A percentile compares a stretch with the other conserved stretches of the same genome.
Conservation (phyloP, 2,888 invertebrate species). For the Atherix ibis region DNA sequence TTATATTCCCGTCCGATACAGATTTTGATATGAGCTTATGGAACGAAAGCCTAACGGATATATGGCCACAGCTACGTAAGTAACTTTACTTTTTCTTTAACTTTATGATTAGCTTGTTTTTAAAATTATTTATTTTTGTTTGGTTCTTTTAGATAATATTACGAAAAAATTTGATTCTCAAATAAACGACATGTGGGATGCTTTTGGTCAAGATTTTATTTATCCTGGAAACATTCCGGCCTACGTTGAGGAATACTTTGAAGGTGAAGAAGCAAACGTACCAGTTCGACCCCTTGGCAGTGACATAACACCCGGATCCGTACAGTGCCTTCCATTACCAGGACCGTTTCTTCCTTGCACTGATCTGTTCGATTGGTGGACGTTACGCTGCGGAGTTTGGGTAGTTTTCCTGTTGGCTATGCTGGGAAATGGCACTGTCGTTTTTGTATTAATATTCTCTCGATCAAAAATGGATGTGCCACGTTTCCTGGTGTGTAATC, state of each 20-base stretch:
- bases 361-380: constrained; percentile 97
- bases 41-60: constrained; percentile 62
- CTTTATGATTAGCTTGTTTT: constrained; percentile 2
- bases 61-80: constrained; percentile 74
- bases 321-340: constrained; percentile 68
- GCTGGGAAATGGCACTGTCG: constrained; percentile 90
- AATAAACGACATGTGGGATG: constrained; percentile 53
- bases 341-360: constrained; percentile 91
- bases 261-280: constrained; percentile 37
- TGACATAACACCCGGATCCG: constrained; percentile 25
- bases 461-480: constrained; percentile 93
- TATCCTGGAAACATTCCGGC: constrained; percentile 53
- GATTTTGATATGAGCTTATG: constrained; percentile 60
- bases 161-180: constrained; percentile 55
- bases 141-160: constrained; percentile 43
- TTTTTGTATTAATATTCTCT: constrained; percentile 81
- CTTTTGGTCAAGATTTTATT: constrained; percentile 50
- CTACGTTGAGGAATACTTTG: constrained; percentile 57
- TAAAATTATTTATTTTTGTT: constrained; percentile 1
- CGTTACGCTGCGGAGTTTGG: constrained; percentile 91
- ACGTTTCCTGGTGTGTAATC: constrained; percentile 87
- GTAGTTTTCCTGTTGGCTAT: constrained; percentile 89
- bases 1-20: constrained; percentile 52
- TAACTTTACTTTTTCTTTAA: constrained; percentile 12
- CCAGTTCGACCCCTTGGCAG: constrained; percentile 16